Base-by-base conservation (phyloP, 1,140 invertebrate genomes). In the Eurosta solidaginis region DNA sequence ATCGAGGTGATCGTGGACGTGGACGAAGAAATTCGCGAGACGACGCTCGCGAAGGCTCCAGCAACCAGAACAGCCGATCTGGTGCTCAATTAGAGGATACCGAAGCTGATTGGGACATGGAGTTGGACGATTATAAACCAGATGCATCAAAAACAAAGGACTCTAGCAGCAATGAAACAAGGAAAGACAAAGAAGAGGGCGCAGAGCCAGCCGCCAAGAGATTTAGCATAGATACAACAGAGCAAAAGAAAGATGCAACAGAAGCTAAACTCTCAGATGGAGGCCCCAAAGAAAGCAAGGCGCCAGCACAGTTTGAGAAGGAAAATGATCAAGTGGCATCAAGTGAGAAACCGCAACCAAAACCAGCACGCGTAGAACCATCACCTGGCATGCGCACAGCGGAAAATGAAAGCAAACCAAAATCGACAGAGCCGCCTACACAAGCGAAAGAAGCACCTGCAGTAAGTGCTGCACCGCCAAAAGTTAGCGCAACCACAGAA, bases 91-190 rank as follows among this genome's bases (percentile, higher is more conserved):
- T 47, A 33, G 63, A 14, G 12, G 85, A 87, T 27, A 87, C 85
- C 10, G 85, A 87, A 79, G 85, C 84, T 20, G 85, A 87, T 79
- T 87, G 85, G 85, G 85, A 87, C 81, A 80, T 79, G 7, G 85
- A 87, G 54, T 80, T 87, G 4, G 79, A 82, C 74, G 85, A 87
- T 40, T 85, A 85, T 47, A 83, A 87, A 76, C 83, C 81, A 40
- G 54, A 36, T 10, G 29, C 27, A 10, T 20, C 44, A 4, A 9
- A 40, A 36, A 1, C 9, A 42, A 36, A 47, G 12, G 36, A 68
- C 22, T 29, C 59, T 20, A 36, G 40, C 5, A 68, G 33, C 17
- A 68, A 33, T 68, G 40, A n/a, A 20, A 68, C 20, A 68, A 27
- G n/a, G 59, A 68, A 40, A 40, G 9, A 68, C 27, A 68, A 68